Percentiles rank a stretch among this genome's conserved stretches.
Conservation (phyloP, 2,797 vertebrate species). For the Argyrosomus regius region DNA sequence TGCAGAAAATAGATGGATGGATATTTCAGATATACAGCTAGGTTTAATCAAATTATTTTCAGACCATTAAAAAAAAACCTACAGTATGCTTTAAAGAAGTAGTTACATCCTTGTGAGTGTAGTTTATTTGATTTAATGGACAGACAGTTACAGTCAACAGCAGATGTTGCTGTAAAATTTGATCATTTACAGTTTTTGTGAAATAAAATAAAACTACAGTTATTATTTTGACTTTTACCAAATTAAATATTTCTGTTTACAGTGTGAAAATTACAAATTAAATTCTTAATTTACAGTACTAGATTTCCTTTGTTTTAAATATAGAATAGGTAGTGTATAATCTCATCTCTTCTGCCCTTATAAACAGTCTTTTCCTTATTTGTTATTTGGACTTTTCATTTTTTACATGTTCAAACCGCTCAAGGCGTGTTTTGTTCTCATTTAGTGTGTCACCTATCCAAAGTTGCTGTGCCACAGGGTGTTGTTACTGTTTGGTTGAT, state of each 20-base stretch:
- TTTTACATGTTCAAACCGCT: constrained; percentile 17
- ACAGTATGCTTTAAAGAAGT: background rate
- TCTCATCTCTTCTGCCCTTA: background rate
- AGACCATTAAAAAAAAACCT: constrained; percentile 19
- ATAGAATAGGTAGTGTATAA: background rate
- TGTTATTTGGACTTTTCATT: constrained; percentile 17
- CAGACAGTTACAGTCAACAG: background rate
- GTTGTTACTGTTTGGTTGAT: constrained; percentile 46
- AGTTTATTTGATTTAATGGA: constrained; percentile 27
- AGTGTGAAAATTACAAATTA: constrained; percentile 12
- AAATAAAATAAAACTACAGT: background rate
- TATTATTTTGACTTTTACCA: constrained; percentile 20
- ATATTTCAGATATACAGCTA: constrained; percentile 20
- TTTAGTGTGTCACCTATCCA: constrained; percentile 46
- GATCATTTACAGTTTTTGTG: constrained; percentile 23
- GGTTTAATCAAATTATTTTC: constrained; percentile 7
- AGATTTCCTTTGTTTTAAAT: constrained; percentile 34
- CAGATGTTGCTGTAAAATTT: constrained; percentile 17
- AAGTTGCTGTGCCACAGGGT: constrained; percentile 60
- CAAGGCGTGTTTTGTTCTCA: constrained; percentile 33
- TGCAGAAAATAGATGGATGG: no score
- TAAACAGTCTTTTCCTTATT: constrained; percentile 11
- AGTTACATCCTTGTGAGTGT: background rate
- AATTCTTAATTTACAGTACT: background rate
- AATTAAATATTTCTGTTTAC: constrained; percentile 13